Percentiles rank a stretch among this genome's conserved stretches.
Conservation (phyloP, 2,113 vertebrate genomes). For the Melanotaenia duboulayi region DNA sequence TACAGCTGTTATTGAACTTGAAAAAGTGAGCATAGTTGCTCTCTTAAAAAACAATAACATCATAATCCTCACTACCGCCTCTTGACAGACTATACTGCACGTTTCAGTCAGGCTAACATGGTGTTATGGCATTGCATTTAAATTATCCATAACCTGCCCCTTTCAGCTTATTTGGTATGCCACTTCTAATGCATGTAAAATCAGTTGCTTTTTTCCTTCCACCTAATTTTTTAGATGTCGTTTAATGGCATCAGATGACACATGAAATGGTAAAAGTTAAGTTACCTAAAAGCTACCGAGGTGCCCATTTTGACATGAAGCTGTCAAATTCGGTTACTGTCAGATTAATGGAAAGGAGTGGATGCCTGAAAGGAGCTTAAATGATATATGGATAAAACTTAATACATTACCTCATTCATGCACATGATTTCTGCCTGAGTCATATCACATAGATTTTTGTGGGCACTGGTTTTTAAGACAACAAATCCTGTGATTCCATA, state of each 20-base stretch:
- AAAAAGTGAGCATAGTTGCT: no score
- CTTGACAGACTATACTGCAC: no score
- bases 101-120: no score
- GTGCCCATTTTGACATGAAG: background rate
- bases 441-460: background rate
- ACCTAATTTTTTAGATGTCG: no score
- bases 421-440: background rate
- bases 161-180: no score
- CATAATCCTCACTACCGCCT: no score
- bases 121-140: no score
- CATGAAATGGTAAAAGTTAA: background rate
- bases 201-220: no score
- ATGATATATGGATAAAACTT: background rate
- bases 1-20: no score
- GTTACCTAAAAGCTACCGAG: constrained; percentile 12
- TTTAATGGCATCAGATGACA: background rate
- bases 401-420: background rate
- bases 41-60: no score
- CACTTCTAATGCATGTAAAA: no score
- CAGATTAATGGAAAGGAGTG: background rate
- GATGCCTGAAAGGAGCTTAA: background rate
- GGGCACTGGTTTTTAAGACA: background rate
- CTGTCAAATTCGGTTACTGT: background rate
- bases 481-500: background rate
- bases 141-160: no score